Evolutionary conservation across 2,113 vertebrate genomes (phyloP).

Genomic region (Mesocricetus auratus): DNA sequence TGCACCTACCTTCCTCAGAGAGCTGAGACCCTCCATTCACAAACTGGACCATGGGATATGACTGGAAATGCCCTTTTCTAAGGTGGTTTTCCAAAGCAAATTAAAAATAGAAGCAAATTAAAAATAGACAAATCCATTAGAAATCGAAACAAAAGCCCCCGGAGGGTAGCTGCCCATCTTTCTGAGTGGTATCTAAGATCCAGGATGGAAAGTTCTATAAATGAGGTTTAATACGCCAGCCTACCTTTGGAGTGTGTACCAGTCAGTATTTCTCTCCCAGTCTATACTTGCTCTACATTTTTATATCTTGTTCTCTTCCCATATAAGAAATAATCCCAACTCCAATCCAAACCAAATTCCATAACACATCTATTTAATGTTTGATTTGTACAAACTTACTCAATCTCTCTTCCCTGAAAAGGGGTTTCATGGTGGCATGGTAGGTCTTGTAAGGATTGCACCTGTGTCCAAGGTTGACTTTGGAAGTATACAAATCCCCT

Average conservation of each 20-base stretch:
- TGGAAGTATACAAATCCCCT: not conserved
- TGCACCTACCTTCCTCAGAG: not conserved
- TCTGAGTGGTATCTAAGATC: not conserved
- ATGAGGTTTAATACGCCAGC: not conserved
- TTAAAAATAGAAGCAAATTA: not conserved
- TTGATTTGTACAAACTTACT: conserved; percentile 21
- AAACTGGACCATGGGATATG: not conserved
- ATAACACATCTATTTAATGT: not conserved
- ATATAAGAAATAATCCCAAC: not conserved
- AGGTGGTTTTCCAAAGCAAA: not conserved
- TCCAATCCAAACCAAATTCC: not conserved
- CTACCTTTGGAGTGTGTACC: not conserved
- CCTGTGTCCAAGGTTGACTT: not conserved
- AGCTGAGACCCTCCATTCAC: not conserved
- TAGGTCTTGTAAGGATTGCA: not conserved
- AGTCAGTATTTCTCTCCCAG: not conserved
- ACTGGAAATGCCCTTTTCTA: not conserved
- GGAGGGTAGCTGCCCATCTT: not conserved
- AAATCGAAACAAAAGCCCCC: not conserved
- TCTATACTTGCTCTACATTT: not conserved
- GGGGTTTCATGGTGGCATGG: not conserved
- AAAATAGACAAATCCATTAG: not conserved
- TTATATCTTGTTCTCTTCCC: not conserved
- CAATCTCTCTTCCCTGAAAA: not conserved
- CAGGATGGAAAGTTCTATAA: not conserved